Percentiles rank a stretch among this genome's conserved stretches.
These are phyloP conservation scores for Fregata magnificens DNA, from an alignment of 2,113 vertebrate species.

Conservation along the genomic window DNA sequence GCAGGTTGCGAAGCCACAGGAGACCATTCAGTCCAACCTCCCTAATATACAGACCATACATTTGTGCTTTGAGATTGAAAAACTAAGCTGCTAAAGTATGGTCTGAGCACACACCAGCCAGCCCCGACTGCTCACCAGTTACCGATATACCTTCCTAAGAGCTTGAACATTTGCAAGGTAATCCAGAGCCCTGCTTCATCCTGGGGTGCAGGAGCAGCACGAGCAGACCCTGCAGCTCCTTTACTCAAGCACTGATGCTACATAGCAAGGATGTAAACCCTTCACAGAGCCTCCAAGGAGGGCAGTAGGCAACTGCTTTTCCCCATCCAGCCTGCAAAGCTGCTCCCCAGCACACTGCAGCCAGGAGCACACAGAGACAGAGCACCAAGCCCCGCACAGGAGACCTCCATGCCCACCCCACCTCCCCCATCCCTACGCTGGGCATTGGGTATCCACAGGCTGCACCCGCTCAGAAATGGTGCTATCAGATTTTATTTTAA, in stretches of 20 bases:
- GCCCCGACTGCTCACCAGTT: not conserved
- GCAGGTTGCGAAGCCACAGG: not conserved
- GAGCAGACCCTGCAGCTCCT: not conserved
- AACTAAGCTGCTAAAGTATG: accelerated
- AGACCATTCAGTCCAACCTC: not conserved
- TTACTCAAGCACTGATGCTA: not conserved
- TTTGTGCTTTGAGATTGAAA: not conserved
- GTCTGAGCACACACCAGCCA: not conserved
- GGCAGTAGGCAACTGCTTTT: not conserved
- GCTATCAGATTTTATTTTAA: not conserved
- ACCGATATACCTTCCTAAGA: not conserved
- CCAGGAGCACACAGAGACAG: not conserved
- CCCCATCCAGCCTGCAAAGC: not conserved
- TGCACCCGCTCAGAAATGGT: not conserved
- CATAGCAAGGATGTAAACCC: not conserved
- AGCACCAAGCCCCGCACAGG: not conserved
- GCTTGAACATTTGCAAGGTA: not conserved
- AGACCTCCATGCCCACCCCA: too few species aligned
- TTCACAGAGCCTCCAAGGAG: not conserved
- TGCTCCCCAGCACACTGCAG: not conserved
- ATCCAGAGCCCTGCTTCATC: not conserved
- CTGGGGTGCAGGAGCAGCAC: not conserved
- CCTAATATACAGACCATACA: not conserved
- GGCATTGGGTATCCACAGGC: not conserved
- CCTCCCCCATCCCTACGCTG: not conserved